Evolutionary conservation across 2,113 vertebrate species (phyloP).

Genomic region (Lichenostomus cassidix): DNA sequence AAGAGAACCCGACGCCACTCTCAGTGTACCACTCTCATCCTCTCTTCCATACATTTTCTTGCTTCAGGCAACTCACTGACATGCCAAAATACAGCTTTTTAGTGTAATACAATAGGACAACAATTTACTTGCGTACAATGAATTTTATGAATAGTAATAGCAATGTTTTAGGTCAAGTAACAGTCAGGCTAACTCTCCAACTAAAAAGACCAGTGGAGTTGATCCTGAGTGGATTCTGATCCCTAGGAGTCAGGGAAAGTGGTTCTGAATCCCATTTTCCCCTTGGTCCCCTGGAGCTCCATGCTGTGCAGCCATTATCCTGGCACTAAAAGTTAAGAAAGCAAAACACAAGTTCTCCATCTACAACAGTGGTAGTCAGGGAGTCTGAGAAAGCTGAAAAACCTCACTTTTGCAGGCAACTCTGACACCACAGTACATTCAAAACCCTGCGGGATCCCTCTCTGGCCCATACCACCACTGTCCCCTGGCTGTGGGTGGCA

Average conservation of each 20-base stretch:
- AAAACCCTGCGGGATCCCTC: not conserved
- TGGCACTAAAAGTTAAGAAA: not conserved
- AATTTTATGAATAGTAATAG: not conserved
- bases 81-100: not conserved
- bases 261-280: not conserved
- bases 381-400: not conserved
- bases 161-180: not conserved
- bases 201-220: not conserved
- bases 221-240: not conserved
- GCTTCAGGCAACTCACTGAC: not conserved
- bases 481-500: accelerated
- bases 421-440: not conserved
- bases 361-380: accelerated
- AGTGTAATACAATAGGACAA: not conserved
- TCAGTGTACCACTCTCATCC: not conserved
- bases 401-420: not conserved
- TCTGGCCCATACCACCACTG: not conserved
- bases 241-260: not conserved
- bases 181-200: not conserved
- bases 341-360: not conserved
- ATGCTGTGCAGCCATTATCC: not conserved
- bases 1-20: not conserved
- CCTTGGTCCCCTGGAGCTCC: not conserved
- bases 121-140: not conserved
- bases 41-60: not conserved